Percentiles rank a stretch among this genome's conserved stretches.
Conservation (phyloP, 2,888 invertebrate genomes). For the Dasysyrphus albostriatus region DNA sequence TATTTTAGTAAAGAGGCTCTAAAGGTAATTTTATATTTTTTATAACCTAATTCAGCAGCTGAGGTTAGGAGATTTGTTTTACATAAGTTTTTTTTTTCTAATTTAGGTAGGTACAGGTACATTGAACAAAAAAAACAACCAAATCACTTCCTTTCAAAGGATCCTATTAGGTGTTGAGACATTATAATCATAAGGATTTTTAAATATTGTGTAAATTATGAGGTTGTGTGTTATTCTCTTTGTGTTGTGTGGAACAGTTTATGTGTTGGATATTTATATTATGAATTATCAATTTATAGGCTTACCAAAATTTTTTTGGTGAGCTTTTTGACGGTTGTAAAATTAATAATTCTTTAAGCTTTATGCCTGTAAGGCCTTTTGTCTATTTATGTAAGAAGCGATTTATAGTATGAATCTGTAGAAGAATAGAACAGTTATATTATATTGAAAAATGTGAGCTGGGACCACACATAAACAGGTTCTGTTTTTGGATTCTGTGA, state of each 20-base stretch:
- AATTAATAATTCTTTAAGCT: not conserved
- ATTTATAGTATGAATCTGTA: too few species aligned
- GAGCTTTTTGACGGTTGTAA: not conserved
- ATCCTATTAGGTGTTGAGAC: constrained; percentile 24
- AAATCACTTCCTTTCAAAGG: constrained; percentile 34
- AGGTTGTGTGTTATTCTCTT: not conserved
- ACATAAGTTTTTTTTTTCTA: not conserved
- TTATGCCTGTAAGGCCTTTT: too few species aligned
- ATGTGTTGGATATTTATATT: too few species aligned
- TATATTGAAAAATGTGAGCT: too few species aligned
- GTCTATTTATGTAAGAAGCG: too few species aligned
- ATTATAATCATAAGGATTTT: constrained; percentile 17
- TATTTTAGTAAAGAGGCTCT: constrained; percentile 53
- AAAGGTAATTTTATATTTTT: constrained; percentile 49
- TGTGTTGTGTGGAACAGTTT: not conserved
- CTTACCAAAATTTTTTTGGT: not conserved
- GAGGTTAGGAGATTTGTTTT: constrained; percentile 22
- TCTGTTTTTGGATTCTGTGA: too few species aligned
- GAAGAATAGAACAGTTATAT: too few species aligned
- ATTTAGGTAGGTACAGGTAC: not conserved
- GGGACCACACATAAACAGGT: too few species aligned
- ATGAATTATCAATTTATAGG: not conserved
- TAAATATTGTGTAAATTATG: constrained; percentile 13
- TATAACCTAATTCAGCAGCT: constrained; percentile 40
- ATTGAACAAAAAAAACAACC: not conserved